Evolutionary conservation across 2,797 vertebrate species (phyloP), one percentile per base, ranked within the genome.

Genomic region (Eidolon dupreanum): DNA sequence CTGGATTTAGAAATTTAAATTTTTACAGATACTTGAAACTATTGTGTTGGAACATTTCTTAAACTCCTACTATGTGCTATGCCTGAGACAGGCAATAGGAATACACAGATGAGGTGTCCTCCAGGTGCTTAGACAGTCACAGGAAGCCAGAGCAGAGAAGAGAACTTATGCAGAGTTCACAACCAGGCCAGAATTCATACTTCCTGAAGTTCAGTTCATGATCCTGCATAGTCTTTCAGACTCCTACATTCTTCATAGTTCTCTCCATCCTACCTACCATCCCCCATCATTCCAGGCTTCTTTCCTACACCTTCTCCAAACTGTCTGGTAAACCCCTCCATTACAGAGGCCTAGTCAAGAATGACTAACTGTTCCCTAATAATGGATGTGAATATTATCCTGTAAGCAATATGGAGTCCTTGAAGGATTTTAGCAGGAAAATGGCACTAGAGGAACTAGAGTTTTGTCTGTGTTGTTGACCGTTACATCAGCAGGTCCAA

Each of bases 1-100:
- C 33, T 88, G 24, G 15, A 74, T 59, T 70, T 51, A 51, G 63
- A 95, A 96, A 71, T 57, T 66, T 78, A 61, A 89, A 63, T 90
- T 59, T 79, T 31, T 49, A 71, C 24, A 38, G 24, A 16, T 66
- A 43, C 16, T 71, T 94, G 53, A 51, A 73, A 31, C 2, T 1
- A 6, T 63, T 82, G 49, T 43, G 12, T 73, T 49, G 57, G 65
- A 75, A 65, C 24, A 66, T 31, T 86, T 61, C 10, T 74, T 55
- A 59, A 73, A 70, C 20, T 92, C 49, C 81, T 90, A 46, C 17
- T 38, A 6, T 4, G 0, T 55, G 70, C 13, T 26, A 22, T 74
- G 43, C 31, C 36, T 43, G 26, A 22, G 16, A n/a, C 36, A 28
- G n/a, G n/a, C 15, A 41, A 31, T n/a, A 41, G 24, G 11, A n/a